These are phyloP conservation scores for Ferdinandea cuprea DNA, from an alignment of 2,888 invertebrate genomes.

Conservation along the genomic window DNA sequence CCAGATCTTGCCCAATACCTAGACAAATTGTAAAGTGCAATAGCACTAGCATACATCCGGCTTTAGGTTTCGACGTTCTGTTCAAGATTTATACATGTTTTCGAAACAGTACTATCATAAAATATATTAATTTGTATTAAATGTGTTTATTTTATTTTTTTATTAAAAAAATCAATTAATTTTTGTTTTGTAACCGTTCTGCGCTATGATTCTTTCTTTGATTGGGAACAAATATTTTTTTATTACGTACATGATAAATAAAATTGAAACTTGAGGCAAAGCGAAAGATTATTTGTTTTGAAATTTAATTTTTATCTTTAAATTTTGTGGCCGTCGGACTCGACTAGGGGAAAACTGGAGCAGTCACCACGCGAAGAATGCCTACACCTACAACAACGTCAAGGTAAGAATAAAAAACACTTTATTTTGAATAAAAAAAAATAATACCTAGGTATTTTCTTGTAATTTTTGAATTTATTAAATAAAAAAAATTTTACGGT, in stretches of 20 bases:
- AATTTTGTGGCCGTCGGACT: too few species aligned
- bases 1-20: conserved; percentile 97
- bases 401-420: too few species aligned
- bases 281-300: too few species aligned
- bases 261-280: conserved; percentile 60
- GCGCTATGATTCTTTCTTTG: neutral
- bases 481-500: too few species aligned
- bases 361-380: too few species aligned
- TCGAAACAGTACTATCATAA: conserved; percentile 53
- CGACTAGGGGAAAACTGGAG: too few species aligned
- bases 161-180: neutral
- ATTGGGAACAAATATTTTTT: neutral
- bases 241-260: conserved; percentile 33
- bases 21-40: conserved; percentile 96
- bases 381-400: too few species aligned
- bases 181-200: conserved; percentile 9
- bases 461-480: too few species aligned
- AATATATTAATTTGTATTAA: conserved; percentile 71
- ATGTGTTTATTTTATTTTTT: conserved; percentile 57
- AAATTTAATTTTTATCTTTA: too few species aligned
- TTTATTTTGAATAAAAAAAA: too few species aligned
- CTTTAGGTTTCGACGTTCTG: conserved; percentile 67
- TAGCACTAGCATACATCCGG: conserved; percentile 13
- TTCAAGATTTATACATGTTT: conserved; percentile 58
- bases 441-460: too few species aligned